Conservation (phyloP, 2,113 vertebrate species). For the Prionailurus bengalensis region DNA sequence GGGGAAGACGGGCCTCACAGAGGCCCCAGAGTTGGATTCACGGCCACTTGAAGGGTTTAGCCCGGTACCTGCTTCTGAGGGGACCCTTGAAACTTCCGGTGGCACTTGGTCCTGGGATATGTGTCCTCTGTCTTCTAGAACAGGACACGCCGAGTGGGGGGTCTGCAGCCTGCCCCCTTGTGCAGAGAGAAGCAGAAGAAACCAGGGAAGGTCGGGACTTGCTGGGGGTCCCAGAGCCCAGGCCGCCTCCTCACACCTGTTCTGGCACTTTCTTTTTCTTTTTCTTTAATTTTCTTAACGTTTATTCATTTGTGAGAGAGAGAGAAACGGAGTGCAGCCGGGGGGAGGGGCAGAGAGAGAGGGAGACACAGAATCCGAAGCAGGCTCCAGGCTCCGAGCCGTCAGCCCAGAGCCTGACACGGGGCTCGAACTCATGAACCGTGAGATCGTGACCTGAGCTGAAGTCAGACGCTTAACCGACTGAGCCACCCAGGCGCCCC, state of each 20-base stretch:
- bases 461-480: no score
- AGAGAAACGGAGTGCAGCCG: no score
- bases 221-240: accelerated
- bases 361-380: no score
- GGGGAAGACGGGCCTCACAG: neutral
- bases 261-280: neutral
- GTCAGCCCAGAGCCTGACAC: no score
- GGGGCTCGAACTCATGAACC: no score
- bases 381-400: no score
- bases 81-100: neutral
- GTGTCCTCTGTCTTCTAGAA: neutral
- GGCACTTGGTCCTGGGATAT: neutral
- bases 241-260: neutral
- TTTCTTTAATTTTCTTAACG: no score
- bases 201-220: neutral
- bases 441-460: no score
- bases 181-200: neutral
- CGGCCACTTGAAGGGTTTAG: neutral
- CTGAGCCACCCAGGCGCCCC: no score
- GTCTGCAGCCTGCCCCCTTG: neutral
- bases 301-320: no score
- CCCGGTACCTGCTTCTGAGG: neutral
- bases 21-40: neutral
- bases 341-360: no score
- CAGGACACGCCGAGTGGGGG: neutral